phyloP scores from a whole-genome alignment of 2,113 vertebrate species.

The Mionectes macconnelli region DNA sequence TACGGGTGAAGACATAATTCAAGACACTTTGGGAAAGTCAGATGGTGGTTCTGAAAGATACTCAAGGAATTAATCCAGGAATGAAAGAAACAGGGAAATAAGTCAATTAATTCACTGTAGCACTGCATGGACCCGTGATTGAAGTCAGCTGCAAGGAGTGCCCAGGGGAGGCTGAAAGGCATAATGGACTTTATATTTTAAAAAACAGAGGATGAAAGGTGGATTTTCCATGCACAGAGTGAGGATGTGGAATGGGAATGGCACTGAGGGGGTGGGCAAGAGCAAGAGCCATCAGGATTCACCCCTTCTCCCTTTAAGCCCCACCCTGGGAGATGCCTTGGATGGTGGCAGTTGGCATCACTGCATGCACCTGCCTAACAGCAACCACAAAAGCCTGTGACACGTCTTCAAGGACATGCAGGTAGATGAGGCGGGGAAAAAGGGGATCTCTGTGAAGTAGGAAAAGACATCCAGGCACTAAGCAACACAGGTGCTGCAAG shows the following conservation, averaged over 20 bases:
- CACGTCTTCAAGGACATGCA: neutral
- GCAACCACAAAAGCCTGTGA: neutral
- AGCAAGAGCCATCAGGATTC: neutral
- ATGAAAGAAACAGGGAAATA: neutral
- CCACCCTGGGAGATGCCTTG: neutral
- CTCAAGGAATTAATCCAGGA: constrained; percentile 18
- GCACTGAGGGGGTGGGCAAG: neutral
- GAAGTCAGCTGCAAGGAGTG: neutral
- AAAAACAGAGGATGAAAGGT: neutral
- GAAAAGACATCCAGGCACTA: neutral
- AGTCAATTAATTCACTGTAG: neutral
- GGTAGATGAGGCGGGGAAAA: neutral
- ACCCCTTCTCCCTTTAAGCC: neutral
- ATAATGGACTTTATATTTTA: neutral
- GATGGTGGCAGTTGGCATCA: neutral
- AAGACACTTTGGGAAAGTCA: neutral
- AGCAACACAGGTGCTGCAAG: neutral
- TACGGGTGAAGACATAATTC: neutral
- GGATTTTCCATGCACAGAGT: neutral
- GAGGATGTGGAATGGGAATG: neutral
- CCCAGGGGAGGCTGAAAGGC: neutral
- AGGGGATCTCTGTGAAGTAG: neutral
- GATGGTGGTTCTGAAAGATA: neutral
- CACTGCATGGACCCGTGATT: neutral
- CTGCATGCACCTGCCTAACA: accelerated